Conservation (phyloP, 1,140 invertebrate genomes). For the Achatina immaculata region DNA sequence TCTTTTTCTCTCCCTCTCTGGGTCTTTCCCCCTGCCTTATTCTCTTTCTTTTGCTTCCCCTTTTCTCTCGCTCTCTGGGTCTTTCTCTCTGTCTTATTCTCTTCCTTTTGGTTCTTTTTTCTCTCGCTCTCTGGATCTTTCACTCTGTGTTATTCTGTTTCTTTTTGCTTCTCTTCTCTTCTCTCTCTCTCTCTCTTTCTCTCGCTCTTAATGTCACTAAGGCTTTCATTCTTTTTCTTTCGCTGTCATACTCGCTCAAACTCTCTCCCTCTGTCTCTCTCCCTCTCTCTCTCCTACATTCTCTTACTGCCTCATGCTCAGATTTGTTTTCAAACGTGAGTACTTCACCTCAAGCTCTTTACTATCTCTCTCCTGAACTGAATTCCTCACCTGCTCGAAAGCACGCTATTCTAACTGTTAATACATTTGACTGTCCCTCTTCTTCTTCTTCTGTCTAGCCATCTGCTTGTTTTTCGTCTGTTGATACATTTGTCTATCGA, state of each 20-base stretch:
- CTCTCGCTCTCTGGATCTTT: background rate
- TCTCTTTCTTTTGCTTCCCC: constrained; percentile 3
- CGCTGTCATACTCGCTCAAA: background rate
- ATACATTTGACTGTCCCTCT: too few relatives aligned
- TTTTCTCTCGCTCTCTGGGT: too few relatives aligned
- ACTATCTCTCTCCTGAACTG: too few relatives aligned
- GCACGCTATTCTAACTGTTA: too few relatives aligned
- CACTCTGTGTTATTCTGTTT: too few relatives aligned
- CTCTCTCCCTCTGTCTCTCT: constrained; percentile 26
- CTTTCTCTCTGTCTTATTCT: too few relatives aligned
- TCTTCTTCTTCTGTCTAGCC: constrained; percentile 1
- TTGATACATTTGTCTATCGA: too few relatives aligned
- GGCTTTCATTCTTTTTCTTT: background rate
- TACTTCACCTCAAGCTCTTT: too few relatives aligned
- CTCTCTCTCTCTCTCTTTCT: constrained; percentile 8
- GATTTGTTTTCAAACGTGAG: too few relatives aligned
- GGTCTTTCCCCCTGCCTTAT: background rate
- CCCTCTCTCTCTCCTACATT: constrained; percentile 27
- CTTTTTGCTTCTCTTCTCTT: background rate
- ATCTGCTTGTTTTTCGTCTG: background rate
- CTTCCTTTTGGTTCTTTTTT: too few relatives aligned
- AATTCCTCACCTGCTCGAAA: too few relatives aligned
- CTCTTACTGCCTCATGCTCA: constrained; percentile 18
- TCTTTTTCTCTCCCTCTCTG: constrained; percentile 13
- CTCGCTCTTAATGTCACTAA: background rate